phyloP scores from a whole-genome alignment of 2,113 vertebrate species.

The Suricata suricatta region DNA sequence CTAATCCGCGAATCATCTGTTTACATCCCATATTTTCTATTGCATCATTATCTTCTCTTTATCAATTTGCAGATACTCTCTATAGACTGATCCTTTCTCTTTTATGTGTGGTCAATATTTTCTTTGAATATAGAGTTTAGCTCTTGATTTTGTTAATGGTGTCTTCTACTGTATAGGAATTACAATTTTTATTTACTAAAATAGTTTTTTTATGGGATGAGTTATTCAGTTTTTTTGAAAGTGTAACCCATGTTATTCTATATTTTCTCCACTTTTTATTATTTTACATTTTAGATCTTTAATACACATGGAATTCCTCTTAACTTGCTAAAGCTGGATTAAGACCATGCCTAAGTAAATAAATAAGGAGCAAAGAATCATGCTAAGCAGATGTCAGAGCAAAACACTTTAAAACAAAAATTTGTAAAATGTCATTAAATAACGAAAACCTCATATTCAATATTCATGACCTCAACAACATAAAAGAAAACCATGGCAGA shows the following conservation, averaged over 20 bases:
- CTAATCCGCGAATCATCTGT: background rate
- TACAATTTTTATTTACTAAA: background rate
- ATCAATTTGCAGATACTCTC: background rate
- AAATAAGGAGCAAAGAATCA: background rate
- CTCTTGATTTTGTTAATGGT: background rate
- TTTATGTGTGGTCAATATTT: background rate
- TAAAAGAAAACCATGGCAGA: background rate
- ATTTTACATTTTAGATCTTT: background rate
- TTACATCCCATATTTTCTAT: background rate
- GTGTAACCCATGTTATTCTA: background rate
- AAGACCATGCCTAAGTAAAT: background rate
- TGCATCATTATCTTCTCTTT: background rate
- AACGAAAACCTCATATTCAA: background rate
- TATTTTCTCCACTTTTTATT: background rate
- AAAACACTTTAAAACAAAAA: background rate
- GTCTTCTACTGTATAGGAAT: background rate
- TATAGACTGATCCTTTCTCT: background rate
- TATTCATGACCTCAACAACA: background rate
- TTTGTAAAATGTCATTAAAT: background rate
- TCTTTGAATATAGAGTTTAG: background rate
- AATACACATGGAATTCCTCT: background rate
- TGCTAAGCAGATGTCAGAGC: background rate
- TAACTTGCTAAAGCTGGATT: background rate
- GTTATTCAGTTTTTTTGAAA: background rate
- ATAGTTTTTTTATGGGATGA: background rate